These are phyloP conservation scores for Oplegnathus fasciatus DNA, from an alignment of 2,113 vertebrate species.

Conservation along the genomic window DNA sequence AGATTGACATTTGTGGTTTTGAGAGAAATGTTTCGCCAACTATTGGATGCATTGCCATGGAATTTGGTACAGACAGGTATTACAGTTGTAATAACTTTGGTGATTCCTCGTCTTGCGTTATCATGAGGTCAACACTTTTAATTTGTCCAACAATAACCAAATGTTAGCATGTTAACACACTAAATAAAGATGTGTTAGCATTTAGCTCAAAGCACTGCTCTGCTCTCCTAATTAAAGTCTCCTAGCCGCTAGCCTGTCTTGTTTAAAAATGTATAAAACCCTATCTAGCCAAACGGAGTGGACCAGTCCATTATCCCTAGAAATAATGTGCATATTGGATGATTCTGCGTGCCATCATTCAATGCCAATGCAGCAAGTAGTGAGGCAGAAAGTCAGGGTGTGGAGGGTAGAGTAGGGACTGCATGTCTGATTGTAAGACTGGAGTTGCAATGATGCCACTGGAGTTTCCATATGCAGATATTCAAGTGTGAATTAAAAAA, in stretches of 20 bases:
- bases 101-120: neutral
- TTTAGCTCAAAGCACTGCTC: neutral
- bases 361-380: too few relatives aligned
- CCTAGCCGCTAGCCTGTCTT: neutral
- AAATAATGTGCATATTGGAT: neutral
- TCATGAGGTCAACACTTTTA: neutral
- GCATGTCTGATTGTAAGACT: neutral
- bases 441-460: neutral
- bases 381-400: neutral
- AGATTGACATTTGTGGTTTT: neutral
- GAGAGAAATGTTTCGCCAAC: neutral
- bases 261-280: neutral
- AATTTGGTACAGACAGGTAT: neutral
- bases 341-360: neutral
- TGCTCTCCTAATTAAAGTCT: neutral
- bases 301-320: neutral
- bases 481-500: neutral
- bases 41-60: neutral
- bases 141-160: neutral
- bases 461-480: neutral
- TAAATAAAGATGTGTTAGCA: neutral
- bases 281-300: neutral
- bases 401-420: neutral
- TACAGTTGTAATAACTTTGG: too few relatives aligned
- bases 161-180: neutral